Conservation (phyloP, 2,797 vertebrate species). For the Xiphophorus birchmanni region DNA sequence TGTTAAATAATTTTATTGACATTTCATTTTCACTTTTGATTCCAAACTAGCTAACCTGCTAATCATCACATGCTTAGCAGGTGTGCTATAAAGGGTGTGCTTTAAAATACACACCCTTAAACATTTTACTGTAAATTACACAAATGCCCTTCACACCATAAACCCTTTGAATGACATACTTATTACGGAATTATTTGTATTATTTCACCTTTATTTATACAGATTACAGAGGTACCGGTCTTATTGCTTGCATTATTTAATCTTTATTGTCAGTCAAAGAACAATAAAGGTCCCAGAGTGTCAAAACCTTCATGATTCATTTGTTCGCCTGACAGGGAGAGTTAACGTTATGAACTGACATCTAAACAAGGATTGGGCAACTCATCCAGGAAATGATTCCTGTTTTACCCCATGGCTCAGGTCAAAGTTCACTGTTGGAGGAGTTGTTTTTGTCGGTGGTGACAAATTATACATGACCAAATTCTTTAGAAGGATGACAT, state of each 20-base stretch:
- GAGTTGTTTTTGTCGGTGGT: not conserved
- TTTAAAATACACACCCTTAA: not conserved
- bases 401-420: not conserved
- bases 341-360: slow-evolving; percentile 2
- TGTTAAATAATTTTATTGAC: not conserved
- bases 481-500: not conserved
- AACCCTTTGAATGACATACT: not conserved
- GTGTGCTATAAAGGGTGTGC: not conserved
- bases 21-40: not conserved
- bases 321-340: not conserved
- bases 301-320: slow-evolving; percentile 26
- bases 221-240: not conserved
- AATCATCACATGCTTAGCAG: not conserved
- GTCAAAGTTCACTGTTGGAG: slow-evolving; percentile 1
- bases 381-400: not conserved
- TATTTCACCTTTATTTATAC: not conserved
- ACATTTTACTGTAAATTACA: not conserved
- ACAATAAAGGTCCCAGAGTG: slow-evolving; percentile 1
- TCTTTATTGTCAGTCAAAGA: not conserved
- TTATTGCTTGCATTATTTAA: not conserved
- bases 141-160: not conserved
- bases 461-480: not conserved
- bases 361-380: slow-evolving; percentile 11
- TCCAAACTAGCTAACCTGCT: not conserved
- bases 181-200: not conserved